Base-by-base conservation (phyloP, 2,113 vertebrate species). In the Cololabis saira region DNA sequence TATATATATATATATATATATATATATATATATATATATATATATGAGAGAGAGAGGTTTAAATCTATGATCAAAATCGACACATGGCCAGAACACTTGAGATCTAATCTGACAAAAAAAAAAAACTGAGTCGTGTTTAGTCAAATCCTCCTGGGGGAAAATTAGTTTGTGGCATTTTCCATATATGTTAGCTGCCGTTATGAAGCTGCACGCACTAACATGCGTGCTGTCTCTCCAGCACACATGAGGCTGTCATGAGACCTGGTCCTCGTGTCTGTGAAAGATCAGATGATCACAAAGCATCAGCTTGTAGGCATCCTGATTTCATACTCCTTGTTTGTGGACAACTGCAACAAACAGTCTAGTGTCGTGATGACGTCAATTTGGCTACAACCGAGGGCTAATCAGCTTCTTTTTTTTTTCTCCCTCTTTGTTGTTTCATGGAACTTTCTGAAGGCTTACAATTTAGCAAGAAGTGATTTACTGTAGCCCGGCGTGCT, bases 281-380 rank as follows among this genome's bases (percentile, higher is more conserved):
- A 76, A 55, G 73, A 89, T 81, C 81, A 78, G 78, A 86, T 89
- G 75, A 87, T 88, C 77, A 51, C 76, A 68, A 64, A 74, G 71
- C 74, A 74, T 80, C 79, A 78, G 71, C 74, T 69, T 21, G 27
- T 52, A 63, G 54, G 56, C 44, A 48, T 75, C 71, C 60, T 61
- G 64, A 74, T 86, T 67, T 68, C 80, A 41, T 50, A 53, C 60
- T 57, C 67, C 45, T 53, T 71, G 64, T 78, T 78, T 75, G 75
- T 33, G 62, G 81, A 81, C 57, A 48, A 19, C 73, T 69, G 37
- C 80, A 87, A 84, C 83, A 85, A 86, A 85, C 67, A 55, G 56
- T 56, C 81, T 10, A 78, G 85, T 84, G 87, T 85, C 81, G 30
- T 5, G 44, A 75, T 91, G 88, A 91, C 70, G 83, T 90, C 87